A percentile compares a stretch with the other conserved stretches of the same genome.
Evolutionary conservation across 2,888 invertebrate species (phyloP).

Genomic region (Keiferia lycopersicella): DNA sequence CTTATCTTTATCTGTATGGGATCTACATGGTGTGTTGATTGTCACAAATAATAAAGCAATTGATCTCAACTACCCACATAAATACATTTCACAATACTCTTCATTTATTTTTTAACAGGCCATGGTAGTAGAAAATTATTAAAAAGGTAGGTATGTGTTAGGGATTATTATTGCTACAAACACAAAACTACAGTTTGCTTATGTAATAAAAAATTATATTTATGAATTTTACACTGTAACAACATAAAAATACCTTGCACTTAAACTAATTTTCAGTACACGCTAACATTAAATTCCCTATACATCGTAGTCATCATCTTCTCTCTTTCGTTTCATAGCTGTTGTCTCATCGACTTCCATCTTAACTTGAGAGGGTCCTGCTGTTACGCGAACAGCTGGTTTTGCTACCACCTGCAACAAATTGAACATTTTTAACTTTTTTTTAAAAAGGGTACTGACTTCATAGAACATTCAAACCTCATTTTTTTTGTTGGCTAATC

Average conservation of each 20-base stretch:
- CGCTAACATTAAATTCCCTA: constrained; percentile 33
- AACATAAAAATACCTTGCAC: not conserved
- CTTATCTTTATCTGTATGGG: too few relatives aligned
- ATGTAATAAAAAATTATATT: not conserved
- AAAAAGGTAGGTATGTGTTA: too few relatives aligned
- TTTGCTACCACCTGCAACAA: constrained; percentile 65
- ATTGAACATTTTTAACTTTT: too few relatives aligned
- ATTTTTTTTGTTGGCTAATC: too few relatives aligned
- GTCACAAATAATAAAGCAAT: too few relatives aligned
- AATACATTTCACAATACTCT: too few relatives aligned
- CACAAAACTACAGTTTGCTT: not conserved
- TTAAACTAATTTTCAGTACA: not conserved
- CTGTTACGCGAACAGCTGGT: constrained; percentile 70
- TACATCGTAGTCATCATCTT: constrained; percentile 83
- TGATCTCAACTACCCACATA: too few relatives aligned
- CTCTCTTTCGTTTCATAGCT: constrained; percentile 83
- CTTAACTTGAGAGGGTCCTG: constrained; percentile 71
- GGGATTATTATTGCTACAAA: not conserved
- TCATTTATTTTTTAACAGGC: too few relatives aligned
- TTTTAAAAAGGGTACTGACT: too few relatives aligned
- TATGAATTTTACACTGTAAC: not conserved
- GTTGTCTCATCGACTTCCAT: constrained; percentile 82
- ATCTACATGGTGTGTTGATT: too few relatives aligned
- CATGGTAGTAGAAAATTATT: too few relatives aligned
- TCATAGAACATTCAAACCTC: too few relatives aligned